These are phyloP conservation scores for Rhamphomyia laevipes DNA, from an alignment of 2,888 invertebrate species.

Conservation along the genomic window DNA sequence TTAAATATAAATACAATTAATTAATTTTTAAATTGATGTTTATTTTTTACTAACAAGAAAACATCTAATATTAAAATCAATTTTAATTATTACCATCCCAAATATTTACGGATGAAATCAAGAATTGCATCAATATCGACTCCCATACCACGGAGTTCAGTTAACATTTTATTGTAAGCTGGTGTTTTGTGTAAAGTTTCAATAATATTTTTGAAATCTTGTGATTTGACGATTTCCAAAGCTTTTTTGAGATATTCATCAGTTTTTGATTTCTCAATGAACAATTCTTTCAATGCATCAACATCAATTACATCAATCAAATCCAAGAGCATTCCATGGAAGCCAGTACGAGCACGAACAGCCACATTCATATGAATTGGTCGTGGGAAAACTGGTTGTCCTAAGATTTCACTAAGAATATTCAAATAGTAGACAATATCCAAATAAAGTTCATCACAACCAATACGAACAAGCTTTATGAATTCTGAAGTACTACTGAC, in stretches of 20 bases:
- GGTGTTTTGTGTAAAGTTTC: constrained; percentile 3
- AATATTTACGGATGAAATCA: constrained; percentile 3
- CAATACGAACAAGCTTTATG: constrained; percentile 4
- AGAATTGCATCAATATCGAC: constrained; percentile 9
- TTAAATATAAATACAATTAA: too few species aligned
- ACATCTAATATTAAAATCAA: too few species aligned
- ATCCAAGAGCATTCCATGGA: constrained; percentile 8
- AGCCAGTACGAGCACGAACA: constrained; percentile 1
- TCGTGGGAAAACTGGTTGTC: constrained; percentile 5
- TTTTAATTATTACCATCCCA: constrained; percentile 4
- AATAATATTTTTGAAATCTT: constrained; percentile 9
- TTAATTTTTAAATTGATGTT: too few species aligned
- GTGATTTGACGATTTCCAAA: constrained; percentile 6
- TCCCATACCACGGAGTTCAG: constrained; percentile 4
- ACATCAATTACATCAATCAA: constrained; percentile 7
- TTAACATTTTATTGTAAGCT: constrained; percentile 1
- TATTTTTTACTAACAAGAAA: too few species aligned
- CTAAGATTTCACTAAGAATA: constrained; percentile 5
- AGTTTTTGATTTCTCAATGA: constrained; percentile 4
- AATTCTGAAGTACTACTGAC: constrained; percentile 6
- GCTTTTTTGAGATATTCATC: constrained; percentile 10
- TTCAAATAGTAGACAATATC: constrained; percentile 8
- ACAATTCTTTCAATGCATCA: constrained; percentile 4
- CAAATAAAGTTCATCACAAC: constrained; percentile 7
- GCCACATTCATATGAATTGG: background rate